Evolutionary conservation across 2,888 invertebrate species (phyloP), one percentile per base, ranked within the genome.

Genomic region (Hydrotaea diabolus): DNA sequence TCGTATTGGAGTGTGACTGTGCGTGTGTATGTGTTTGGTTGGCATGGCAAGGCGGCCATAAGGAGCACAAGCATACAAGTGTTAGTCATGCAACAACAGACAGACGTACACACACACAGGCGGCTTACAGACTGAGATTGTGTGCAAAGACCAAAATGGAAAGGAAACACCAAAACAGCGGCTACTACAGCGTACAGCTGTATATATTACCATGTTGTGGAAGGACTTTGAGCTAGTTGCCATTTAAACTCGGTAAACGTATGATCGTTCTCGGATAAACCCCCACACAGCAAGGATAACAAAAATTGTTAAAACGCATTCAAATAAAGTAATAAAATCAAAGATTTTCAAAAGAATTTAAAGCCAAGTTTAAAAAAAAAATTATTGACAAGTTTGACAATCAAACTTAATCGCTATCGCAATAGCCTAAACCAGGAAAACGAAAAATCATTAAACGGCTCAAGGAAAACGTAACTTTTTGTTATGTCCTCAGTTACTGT

Each of bases 171-270:
- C 15, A 66, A 80, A 85, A 77, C 36, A 82, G 85, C 85, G 82
- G 85, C 77, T 82, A 85, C 57, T 55, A 76, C 59, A 62, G 49
- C 46, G 26, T 43, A 57, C 76, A 73, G 74, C 59, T 77, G 73
- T 46, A 77, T 85, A 85, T 85, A 85, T 82, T 85, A 85, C 74
- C 77, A 80, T 79, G 82, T 82, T 85, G 80, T 85, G 82, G 85
- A 85, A 80, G 85, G 79, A 77, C 82, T 81, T 77, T 69, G 76
- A 79, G 76, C 77, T 77, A 85, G 85, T 85, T 85, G 85, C 79
- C 71, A 77, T 82, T 85, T 85, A 74, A 82, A 82, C 79, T 77
- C 85, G 85, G 79, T 80, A 71, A 77, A 17, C 66, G 79, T 77
- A 79, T 74, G 85, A 77, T 74, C 46, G 21, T 39, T 74, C 59